These are phyloP conservation scores for Amphiprion clarkii DNA, from an alignment of 2,797 vertebrate species.

Conservation along the genomic window DNA sequence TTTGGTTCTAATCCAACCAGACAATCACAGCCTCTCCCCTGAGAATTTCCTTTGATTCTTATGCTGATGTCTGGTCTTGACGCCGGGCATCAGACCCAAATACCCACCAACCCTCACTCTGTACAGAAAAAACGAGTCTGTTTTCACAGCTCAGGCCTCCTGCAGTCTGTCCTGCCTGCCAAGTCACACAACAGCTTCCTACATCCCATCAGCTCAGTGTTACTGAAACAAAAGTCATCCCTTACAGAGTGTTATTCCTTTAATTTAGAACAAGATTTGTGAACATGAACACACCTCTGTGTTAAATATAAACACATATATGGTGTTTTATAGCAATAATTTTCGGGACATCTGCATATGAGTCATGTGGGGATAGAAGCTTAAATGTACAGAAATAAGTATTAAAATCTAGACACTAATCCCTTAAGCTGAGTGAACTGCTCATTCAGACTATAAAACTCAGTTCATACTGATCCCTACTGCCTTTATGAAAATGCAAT, in stretches of 20 bases:
- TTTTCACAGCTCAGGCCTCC: slow-evolving; percentile 71
- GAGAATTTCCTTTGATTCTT: slow-evolving; percentile 75
- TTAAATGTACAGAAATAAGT: slow-evolving; percentile 18
- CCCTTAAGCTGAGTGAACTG: slow-evolving; percentile 19
- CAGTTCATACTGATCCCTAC: slow-evolving; percentile 3
- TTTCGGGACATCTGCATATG: neutral
- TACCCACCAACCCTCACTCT: slow-evolving; percentile 34
- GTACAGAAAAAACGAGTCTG: slow-evolving; percentile 57
- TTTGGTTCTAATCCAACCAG: slow-evolving; percentile 46
- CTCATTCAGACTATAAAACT: slow-evolving; percentile 36
- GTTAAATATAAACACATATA: slow-evolving; percentile 35
- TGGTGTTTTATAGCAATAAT: neutral
- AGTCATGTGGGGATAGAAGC: slow-evolving; percentile 1
- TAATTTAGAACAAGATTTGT: slow-evolving; percentile 42
- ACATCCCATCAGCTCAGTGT: slow-evolving; percentile 55
- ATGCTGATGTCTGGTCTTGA: slow-evolving; percentile 62
- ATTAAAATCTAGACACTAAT: slow-evolving; percentile 31
- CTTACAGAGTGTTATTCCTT: slow-evolving; percentile 44
- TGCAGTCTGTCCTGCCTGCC: slow-evolving; percentile 60
- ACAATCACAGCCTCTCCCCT: slow-evolving; percentile 50
- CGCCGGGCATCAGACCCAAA: slow-evolving; percentile 57
- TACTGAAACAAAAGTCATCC: slow-evolving; percentile 52
- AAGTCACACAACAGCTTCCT: slow-evolving; percentile 79
- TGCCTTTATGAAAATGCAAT: slow-evolving; percentile 17
- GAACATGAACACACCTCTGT: slow-evolving; percentile 36